These are phyloP conservation scores for Mormyrus lacerda DNA, from an alignment of 2,113 vertebrate species.

Conservation along the genomic window DNA sequence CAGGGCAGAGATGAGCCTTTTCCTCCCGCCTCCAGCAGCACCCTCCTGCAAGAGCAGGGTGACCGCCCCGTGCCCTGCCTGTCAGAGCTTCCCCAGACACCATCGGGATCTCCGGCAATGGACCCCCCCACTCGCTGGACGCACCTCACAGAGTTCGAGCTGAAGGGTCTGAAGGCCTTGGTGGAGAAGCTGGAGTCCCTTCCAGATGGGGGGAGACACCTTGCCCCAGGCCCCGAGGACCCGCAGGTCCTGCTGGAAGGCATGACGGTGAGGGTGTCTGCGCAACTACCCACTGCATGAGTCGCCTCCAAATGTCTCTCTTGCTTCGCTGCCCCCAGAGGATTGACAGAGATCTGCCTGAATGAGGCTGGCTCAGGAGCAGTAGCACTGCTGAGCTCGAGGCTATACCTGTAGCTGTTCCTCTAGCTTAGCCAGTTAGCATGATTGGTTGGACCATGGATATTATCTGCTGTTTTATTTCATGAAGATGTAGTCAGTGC, in stretches of 20 bases:
- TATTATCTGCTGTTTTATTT: too few species aligned
- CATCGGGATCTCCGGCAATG: constrained; percentile 68
- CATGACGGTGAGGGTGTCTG: constrained; percentile 71
- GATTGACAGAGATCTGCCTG: not conserved
- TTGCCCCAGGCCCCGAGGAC: constrained; percentile 81
- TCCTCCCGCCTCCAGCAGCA: constrained; percentile 39
- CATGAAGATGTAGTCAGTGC: too few species aligned
- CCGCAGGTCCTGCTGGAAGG: constrained; percentile 83
- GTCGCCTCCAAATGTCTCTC: not conserved
- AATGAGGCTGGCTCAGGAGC: too few species aligned
- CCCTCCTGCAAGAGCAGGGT: constrained; percentile 76
- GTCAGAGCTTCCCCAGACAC: constrained; percentile 73
- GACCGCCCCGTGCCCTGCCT: constrained; percentile 57
- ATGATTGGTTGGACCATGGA: too few species aligned
- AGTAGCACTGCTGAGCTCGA: too few species aligned
- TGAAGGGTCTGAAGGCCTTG: constrained; percentile 81
- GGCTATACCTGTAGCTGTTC: too few species aligned
- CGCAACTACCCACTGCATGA: not conserved
- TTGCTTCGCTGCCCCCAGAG: not conserved
- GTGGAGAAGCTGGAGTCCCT: constrained; percentile 92
- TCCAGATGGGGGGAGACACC: constrained; percentile 84
- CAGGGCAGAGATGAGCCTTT: constrained; percentile 51
- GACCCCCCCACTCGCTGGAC: constrained; percentile 75
- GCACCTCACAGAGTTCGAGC: constrained; percentile 87
- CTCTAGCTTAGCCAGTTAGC: too few species aligned